Evolutionary conservation across 2,113 vertebrate genomes (phyloP).

Genomic region (Melozone crissalis): DNA sequence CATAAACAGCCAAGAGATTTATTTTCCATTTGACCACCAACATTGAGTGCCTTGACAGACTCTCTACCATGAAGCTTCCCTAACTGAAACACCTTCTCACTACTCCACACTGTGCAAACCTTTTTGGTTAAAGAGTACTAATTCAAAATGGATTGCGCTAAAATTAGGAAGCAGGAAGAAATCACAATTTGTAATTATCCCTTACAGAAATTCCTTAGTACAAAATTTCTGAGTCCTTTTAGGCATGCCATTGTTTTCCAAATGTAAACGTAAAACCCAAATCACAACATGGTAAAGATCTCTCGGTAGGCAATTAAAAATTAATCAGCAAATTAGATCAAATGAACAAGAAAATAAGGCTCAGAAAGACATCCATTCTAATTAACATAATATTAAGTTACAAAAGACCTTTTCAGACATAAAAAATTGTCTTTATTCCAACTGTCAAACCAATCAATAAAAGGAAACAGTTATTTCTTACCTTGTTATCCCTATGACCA

Average conservation of each 20-base stretch:
- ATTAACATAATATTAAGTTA: slow-evolving; percentile 58
- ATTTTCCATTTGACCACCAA: neutral
- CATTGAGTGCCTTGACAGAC: neutral
- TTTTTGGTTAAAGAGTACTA: slow-evolving; percentile 4
- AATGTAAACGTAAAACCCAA: slow-evolving; percentile 44
- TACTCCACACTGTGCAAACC: neutral
- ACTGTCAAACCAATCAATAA: slow-evolving; percentile 39
- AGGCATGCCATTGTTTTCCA: slow-evolving; percentile 13
- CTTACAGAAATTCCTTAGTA: neutral
- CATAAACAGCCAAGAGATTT: neutral
- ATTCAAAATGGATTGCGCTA: neutral
- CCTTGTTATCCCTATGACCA: slow-evolving; percentile 52
- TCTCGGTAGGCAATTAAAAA: slow-evolving; percentile 60
- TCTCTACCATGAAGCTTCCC: neutral
- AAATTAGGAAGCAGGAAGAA: slow-evolving; percentile 47
- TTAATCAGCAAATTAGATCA: slow-evolving; percentile 57
- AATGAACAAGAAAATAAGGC: slow-evolving; percentile 55
- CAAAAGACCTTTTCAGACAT: slow-evolving; percentile 28
- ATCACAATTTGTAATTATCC: slow-evolving; percentile 17
- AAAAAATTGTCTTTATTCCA: slow-evolving; percentile 19
- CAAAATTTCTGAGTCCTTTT: neutral
- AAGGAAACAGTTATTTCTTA: slow-evolving; percentile 59
- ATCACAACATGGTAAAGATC: slow-evolving; percentile 45
- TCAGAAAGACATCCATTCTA: slow-evolving; percentile 52
- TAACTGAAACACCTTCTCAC: neutral